phyloP scores from a whole-genome alignment of 2,113 vertebrate genomes.

The Gadus macrocephalus region DNA sequence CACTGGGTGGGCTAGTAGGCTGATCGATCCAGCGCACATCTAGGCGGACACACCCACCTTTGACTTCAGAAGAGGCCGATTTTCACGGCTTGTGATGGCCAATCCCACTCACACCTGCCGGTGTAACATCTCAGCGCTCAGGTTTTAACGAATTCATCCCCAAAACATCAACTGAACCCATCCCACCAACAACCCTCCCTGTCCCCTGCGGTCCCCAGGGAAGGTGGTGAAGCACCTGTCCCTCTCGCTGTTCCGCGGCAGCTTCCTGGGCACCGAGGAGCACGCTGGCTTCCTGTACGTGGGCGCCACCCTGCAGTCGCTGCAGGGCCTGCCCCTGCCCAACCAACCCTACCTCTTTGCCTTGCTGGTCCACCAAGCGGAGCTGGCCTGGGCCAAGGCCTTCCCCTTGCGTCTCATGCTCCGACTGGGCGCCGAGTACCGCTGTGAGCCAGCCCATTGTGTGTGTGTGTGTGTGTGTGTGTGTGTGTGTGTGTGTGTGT shows the following conservation, averaged over 20 bases:
- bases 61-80: too few species aligned
- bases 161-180: neutral
- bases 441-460: slow-evolving; percentile 69
- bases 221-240: slow-evolving; percentile 84
- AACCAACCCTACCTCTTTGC: slow-evolving; percentile 86
- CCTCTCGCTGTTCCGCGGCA: slow-evolving; percentile 79
- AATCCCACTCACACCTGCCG: too few species aligned
- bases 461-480: neutral
- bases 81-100: too few species aligned
- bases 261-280: slow-evolving; percentile 81
- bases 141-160: neutral
- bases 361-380: slow-evolving; percentile 87
- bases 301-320: slow-evolving; percentile 81
- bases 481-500: slow-evolving; percentile 1
- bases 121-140: too few species aligned
- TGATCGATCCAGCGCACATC: too few species aligned
- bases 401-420: slow-evolving; percentile 92
- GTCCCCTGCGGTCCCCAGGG: slow-evolving; percentile 64
- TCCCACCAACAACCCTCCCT: neutral
- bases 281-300: slow-evolving; percentile 92
- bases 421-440: slow-evolving; percentile 86
- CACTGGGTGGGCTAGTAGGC: too few species aligned
- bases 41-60: too few species aligned
- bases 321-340: slow-evolving; percentile 82
- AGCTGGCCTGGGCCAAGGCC: slow-evolving; percentile 90